phyloP scores from a whole-genome alignment of 1,140 invertebrate genomes.

The Drosophila sp. region DNA sequence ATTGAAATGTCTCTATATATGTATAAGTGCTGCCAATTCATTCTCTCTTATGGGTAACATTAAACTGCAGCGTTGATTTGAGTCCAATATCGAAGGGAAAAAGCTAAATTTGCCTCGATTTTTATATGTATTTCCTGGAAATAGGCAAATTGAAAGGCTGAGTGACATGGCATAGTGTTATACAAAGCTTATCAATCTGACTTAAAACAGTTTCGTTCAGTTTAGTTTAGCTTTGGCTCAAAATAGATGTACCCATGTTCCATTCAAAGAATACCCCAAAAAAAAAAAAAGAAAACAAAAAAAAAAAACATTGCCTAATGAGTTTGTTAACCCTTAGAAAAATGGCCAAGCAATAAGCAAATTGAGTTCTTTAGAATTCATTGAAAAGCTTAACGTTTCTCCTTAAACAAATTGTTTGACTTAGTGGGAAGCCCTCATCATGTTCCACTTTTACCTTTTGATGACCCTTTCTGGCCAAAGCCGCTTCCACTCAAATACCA shows the following conservation, averaged over 20 bases:
- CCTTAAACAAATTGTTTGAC: neutral
- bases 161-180: too few species aligned
- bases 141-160: too few species aligned
- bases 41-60: too few species aligned
- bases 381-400: neutral
- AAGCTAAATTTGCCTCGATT: too few species aligned
- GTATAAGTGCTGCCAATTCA: too few species aligned
- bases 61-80: too few species aligned
- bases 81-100: too few species aligned
- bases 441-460: conserved; percentile 31
- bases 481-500: neutral
- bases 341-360: neutral
- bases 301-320: neutral
- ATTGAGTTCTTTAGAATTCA: conserved; percentile 1
- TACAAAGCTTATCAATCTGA: too few species aligned
- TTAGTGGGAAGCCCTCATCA: neutral
- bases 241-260: neutral
- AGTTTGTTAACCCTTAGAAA: conserved; percentile 1
- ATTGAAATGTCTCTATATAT: too few species aligned
- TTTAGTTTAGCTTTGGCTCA: neutral
- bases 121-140: too few species aligned
- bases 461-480: conserved; percentile 1
- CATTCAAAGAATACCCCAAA: too few species aligned
- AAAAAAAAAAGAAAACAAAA: neutral
- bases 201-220: too few species aligned